Conservation (phyloP, 2,888 invertebrate genomes). For the Gymnoscelis rufifasciata region DNA sequence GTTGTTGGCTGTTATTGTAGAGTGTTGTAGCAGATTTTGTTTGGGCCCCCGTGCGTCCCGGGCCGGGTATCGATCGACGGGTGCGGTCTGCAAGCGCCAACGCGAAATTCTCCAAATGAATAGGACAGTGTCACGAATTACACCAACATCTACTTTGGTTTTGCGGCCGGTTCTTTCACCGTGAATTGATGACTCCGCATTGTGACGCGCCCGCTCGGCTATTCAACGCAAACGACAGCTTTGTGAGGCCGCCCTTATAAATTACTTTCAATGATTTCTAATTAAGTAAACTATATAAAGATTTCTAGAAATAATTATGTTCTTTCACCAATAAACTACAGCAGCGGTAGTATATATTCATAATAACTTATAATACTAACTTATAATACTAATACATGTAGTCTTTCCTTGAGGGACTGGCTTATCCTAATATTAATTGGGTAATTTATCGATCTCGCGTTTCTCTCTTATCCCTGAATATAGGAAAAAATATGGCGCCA, state of each 20-base stretch:
- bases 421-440: constrained; percentile 8
- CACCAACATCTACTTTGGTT: constrained; percentile 21
- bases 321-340: too few species aligned
- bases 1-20: constrained; percentile 21
- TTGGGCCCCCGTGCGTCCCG: constrained; percentile 1
- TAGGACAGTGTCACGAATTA: constrained; percentile 29
- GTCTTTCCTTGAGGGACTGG: constrained; percentile 3
- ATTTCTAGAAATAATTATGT: too few species aligned
- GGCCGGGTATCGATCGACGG: constrained; percentile 26
- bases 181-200: constrained; percentile 23
- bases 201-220: constrained; percentile 4
- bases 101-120: constrained; percentile 23
- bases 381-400: too few species aligned
- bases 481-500: constrained; percentile 10
- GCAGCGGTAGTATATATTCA: too few species aligned
- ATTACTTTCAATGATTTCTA: constrained; percentile 15
- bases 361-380: too few species aligned
- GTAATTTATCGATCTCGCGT: constrained; percentile 14
- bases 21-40: constrained; percentile 15
- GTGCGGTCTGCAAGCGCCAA: constrained; percentile 24
- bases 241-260: constrained; percentile 22
- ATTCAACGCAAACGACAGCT: constrained; percentile 15
- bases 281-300: constrained; percentile 11
- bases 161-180: constrained; percentile 18
- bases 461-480: constrained; percentile 4